A percentile compares a stretch with the other conserved stretches of the same genome.
phyloP scores from a whole-genome alignment of 2,888 invertebrate species.

The Heliconius ismenius region DNA sequence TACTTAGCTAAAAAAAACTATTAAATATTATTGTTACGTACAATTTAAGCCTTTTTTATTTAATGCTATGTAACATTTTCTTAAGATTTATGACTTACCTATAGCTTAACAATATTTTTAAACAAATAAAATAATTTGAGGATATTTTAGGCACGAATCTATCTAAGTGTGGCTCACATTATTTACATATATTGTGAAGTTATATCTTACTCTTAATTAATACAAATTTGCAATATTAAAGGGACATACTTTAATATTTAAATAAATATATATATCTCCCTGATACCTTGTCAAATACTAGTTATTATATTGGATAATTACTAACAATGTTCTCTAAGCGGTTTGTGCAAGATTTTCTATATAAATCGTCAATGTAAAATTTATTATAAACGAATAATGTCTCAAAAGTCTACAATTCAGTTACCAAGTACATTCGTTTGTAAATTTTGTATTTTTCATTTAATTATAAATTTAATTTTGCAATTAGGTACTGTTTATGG shows the following conservation, averaged over 20 bases:
- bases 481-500: slow-evolving; percentile 1
- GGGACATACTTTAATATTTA: neutral
- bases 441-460: slow-evolving; percentile 10
- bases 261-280: neutral
- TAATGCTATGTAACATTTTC: neutral
- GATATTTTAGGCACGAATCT: neutral
- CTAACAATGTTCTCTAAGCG: neutral
- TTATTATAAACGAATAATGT: neutral
- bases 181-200: neutral
- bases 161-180: neutral
- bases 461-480: neutral
- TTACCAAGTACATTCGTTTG: neutral
- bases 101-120: neutral
- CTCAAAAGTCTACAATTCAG: neutral
- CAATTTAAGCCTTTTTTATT: neutral
- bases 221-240: neutral
- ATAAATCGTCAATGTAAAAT: slow-evolving; percentile 8
- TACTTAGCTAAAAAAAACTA: no score
- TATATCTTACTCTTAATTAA: neutral
- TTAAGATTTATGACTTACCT: neutral
- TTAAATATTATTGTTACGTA: neutral
- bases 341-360: neutral
- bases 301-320: slow-evolving; percentile 2
- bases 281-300: neutral
- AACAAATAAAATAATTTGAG: neutral